A percentile compares a stretch with the other conserved stretches of the same genome.
These are phyloP conservation scores for Steatocranus sp. DNA, from an alignment of 2,797 vertebrate genomes.

Conservation along the genomic window DNA sequence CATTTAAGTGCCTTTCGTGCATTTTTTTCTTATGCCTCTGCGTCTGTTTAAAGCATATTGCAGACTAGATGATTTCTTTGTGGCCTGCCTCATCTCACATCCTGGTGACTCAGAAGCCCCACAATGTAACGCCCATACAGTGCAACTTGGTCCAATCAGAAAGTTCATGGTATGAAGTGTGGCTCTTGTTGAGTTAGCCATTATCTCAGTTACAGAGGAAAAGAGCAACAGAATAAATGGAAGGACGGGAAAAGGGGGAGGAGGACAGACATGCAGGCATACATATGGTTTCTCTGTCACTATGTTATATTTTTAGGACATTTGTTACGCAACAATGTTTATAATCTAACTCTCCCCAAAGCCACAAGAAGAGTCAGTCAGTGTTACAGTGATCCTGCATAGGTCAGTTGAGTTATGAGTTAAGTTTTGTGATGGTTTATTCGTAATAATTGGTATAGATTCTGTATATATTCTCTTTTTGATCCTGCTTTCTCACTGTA, in stretches of 20 bases:
- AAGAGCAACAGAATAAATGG: neutral
- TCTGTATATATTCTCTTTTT: neutral
- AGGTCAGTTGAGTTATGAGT: neutral
- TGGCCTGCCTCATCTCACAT: constrained; percentile 32
- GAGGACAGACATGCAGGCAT: neutral
- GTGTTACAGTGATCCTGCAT: neutral
- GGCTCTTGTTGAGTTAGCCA: constrained; percentile 3
- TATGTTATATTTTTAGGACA: neutral
- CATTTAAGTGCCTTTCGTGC: neutral
- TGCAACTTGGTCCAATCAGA: constrained; percentile 37
- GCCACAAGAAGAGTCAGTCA: neutral
- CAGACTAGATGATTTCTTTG: constrained; percentile 29
- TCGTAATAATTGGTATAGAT: neutral
- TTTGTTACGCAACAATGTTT: neutral
- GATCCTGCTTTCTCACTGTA: neutral
- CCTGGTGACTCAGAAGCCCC: constrained; percentile 42
- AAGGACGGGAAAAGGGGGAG: neutral
- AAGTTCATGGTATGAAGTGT: neutral
- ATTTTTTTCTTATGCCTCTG: neutral
- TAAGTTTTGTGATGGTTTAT: neutral
- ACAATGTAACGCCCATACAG: constrained; percentile 33
- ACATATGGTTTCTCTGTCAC: neutral
- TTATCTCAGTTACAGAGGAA: neutral
- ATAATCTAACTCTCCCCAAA: neutral
- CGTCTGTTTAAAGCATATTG: constrained; percentile 23